These are phyloP conservation scores for Tetragonula clypearis DNA, from an alignment of 1,140 invertebrate species.

Conservation along the genomic window DNA sequence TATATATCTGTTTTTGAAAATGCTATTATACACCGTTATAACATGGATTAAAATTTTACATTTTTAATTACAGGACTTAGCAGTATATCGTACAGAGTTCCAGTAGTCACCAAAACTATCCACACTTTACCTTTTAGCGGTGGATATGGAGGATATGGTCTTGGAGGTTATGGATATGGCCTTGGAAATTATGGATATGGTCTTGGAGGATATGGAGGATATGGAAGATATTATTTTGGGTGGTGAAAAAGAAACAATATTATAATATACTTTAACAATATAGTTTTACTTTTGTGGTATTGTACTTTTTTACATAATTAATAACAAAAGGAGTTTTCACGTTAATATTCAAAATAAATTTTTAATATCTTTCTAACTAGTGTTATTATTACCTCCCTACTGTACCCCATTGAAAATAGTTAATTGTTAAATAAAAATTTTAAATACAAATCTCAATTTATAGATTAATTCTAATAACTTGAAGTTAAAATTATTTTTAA, in stretches of 20 bases:
- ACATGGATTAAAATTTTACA: background rate
- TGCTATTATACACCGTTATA: too few species aligned
- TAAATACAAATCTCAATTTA: background rate
- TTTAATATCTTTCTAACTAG: conserved; percentile 46
- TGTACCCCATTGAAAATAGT: background rate
- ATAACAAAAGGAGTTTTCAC: conserved; percentile 11
- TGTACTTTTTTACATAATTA: background rate
- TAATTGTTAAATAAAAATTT: background rate
- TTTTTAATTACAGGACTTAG: conserved; percentile 51
- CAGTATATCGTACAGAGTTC: background rate
- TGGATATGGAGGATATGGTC: conserved; percentile 16
- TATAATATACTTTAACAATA: background rate
- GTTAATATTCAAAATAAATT: conserved; percentile 48
- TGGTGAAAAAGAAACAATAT: conserved; percentile 13
- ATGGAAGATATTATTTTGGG: conserved; percentile 3
- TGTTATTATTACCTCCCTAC: background rate
- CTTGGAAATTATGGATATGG: conserved; percentile 22
- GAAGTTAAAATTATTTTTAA: background rate
- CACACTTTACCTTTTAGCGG: background rate
- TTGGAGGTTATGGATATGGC: conserved; percentile 37
- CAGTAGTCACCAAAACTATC: background rate
- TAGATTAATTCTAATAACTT: background rate
- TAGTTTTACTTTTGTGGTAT: background rate
- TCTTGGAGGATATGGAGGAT: conserved; percentile 33
- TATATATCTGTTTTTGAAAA: too few species aligned